Base-by-base conservation (phyloP, 2,797 vertebrate species). In the Crenichthys baileyi region DNA sequence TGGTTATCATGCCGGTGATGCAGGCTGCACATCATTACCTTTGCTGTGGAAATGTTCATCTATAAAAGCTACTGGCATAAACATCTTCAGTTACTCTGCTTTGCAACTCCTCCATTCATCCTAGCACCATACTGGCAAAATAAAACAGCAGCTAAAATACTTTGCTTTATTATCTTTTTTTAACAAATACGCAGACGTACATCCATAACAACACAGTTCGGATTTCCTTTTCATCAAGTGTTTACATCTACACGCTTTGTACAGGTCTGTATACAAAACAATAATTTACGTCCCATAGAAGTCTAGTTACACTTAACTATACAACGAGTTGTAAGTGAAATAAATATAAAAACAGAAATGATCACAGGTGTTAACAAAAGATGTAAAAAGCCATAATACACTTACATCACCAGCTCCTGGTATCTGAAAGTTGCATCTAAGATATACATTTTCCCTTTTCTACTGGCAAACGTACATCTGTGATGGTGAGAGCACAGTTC, bases 261-360 rank as follows among this genome's bases (percentile, higher is more conserved):
- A 97, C 97, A 97, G 95, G 94, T 96, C 96, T 97, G 97, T 97
- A 97, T 98, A 99, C 97, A 99, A 97, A 98, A 98, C 97, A 98
- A 98, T 98, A 98, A 98, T 97, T 99, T 99, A 98, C 97, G 97
- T 97, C 97, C 97, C 97, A 95, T 95, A 95, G 93, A 95, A 95
- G 94, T 95, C 94, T 95, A 95, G 92, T 93, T 95, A 96, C 94
- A 95, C 94, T 90, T 91, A 96, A 94, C 95, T 95, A 95, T 95
- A 95, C 94, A 96, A 95, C 94, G 95, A 95, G 91, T 92, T 93
- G 91, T 93, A 94, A 95, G 93, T 95, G 92, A 95, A 95, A 96
- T 96, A 96, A 96, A 96, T 95, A 95, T 92, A 94, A 93, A 94
- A 94, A 26, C 88, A 93, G 85, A 91, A 92, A 95, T 90, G 88